Evolutionary conservation across 2,888 invertebrate species (phyloP).

Genomic region (Sphaeridia pumilis): DNA sequence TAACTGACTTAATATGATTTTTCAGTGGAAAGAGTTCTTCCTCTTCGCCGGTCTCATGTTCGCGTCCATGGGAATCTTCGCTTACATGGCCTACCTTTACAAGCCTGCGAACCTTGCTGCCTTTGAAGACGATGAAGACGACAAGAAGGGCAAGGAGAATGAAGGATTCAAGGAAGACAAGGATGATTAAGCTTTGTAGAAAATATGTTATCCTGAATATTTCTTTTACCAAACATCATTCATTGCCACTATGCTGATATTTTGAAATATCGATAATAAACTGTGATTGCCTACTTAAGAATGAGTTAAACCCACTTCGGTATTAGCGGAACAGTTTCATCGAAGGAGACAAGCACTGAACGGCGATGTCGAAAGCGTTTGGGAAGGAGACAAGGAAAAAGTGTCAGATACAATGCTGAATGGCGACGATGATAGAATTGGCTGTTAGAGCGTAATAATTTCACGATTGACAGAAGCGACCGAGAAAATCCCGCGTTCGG

Average conservation of each 20-base stretch:
- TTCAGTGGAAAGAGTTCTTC: constrained; percentile 74
- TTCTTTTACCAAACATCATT: no score
- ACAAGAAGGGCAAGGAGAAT: not conserved
- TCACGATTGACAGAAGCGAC: constrained; percentile 7
- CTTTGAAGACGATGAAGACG: not conserved
- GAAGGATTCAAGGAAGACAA: not conserved
- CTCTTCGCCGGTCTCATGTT: constrained; percentile 78
- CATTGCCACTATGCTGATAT: no score
- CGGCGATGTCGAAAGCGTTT: no score
- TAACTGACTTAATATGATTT: constrained; percentile 36
- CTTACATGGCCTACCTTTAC: constrained; percentile 65
- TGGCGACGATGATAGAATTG: constrained; percentile 1
- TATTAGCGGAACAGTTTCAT: not conserved
- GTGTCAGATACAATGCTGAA: not conserved
- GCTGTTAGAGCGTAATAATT: constrained; percentile 7
- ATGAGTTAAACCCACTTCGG: no score
- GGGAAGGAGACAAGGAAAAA: not conserved
- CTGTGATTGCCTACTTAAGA: no score
- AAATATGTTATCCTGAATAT: no score
- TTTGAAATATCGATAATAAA: no score
- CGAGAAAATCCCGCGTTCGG: no score
- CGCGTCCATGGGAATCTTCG: constrained; percentile 68
- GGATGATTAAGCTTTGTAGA: not conserved
- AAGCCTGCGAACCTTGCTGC: constrained; percentile 46
- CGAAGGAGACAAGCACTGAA: no score